Base-by-base conservation (phyloP, 2,888 invertebrate genomes). In the Schizaphis graminum region DNA sequence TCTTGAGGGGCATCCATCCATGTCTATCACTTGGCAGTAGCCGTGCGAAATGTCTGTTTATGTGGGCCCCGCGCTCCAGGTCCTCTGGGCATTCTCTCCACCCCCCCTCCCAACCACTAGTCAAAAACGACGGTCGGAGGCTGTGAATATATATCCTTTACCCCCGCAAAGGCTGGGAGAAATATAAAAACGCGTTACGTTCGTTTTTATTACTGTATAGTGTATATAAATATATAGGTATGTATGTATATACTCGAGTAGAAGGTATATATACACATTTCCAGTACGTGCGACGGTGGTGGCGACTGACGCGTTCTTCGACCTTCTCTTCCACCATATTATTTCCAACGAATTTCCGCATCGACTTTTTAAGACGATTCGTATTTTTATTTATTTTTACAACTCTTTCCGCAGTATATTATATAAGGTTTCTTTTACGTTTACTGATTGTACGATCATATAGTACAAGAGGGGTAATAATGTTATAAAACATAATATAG, bases 11-110 rank as follows among this genome's bases (percentile, higher is more conserved):
- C 94, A 94, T 91, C 86, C 91, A 86, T 94, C 94, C 94, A 91
- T 56, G 94, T 94, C 94, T 94, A 94, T 94, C 94, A 93, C 85
- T 93, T 93, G 93, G 93, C 89, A 85, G 89, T 85, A 93, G 89
- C 93, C 93, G 89, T 85, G 89, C 89, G 89, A 93, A 93, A 89
- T 90, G 89, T 90, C 93, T 93, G 89, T 93, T 90, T 93, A 84
- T 85, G 93, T 93, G 92, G 87, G 57, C 93, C 77, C 89, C 16
- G 44, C 47, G 61, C 56, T 35, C 3, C 21, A 89, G 47, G 89
- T 93, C 93, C 93, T 93, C 49, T n/a, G 93, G 89, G 93, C 49
- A 93, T 93, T 57, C 41, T 61, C 26, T 7, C 35, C 0, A 7
- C 0, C 35, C 35, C 3, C n/a, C n/a, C 77, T n/a, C 35, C 35